Evolutionary conservation across 2,113 vertebrate genomes (phyloP), one percentile per base, ranked within the genome.

Genomic region (Alces alces): DNA sequence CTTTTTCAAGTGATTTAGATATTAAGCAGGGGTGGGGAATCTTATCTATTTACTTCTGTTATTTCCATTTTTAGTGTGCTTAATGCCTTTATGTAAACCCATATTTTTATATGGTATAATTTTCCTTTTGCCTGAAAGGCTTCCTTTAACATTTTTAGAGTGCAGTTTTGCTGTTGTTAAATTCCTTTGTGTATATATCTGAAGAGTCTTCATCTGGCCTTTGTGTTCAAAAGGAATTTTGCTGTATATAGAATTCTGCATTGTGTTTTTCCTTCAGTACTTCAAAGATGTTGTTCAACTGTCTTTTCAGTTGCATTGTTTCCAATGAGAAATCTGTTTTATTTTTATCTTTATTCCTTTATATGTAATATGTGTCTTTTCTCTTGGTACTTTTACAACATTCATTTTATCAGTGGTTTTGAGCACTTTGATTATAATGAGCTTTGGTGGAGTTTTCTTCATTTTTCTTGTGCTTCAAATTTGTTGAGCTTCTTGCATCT

Each of bases 211-310:
- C 61, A 28, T 89, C 96, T 89, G 6, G 7, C 23, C 8, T 27
- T 94, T 82, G 36, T 92, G 83, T 93, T 45, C n/a, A 60, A 83
- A 86, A 82, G 70, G 55, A 89, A 79, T 86, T 86, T 95, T 91
- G 36, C 25, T 78, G 5, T 66, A 6, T 84, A 12, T 93, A 90
- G 43, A 91, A 85, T 70, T 90, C 27, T 86, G 36, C 11, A 47
- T n/a, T 94, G 45, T 27, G 80, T 86, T 85, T 93, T 95, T 54
- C 61, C 89, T 84, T 66, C 2, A 84, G 50, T 36, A 10, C 33
- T 86, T 85, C 76, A 76, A 54, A 93, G 25, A 45, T 90, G 39
- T 83, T 86, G 36, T 84, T 96, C 27, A 28, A 17, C 45, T 94
- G 14, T 91, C 79, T 83, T 82, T 55, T 96, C n/a, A 84, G 19